A percentile compares a stretch with the other conserved stretches of the same genome.
These are phyloP conservation scores for Monochamus alternatus DNA, from an alignment of 2,888 invertebrate species.

Conservation along the genomic window DNA sequence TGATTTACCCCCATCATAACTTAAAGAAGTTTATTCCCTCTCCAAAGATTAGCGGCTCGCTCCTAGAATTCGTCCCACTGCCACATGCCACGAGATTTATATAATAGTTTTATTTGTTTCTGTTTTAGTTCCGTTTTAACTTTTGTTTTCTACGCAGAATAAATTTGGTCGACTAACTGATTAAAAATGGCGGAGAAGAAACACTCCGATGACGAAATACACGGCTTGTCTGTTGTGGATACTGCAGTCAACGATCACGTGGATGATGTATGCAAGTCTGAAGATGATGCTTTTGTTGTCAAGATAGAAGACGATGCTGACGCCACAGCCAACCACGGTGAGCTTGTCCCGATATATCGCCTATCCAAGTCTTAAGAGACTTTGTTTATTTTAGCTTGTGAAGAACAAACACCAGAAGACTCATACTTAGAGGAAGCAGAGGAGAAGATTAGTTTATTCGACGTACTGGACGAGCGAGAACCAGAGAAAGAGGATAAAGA, in stretches of 20 bases:
- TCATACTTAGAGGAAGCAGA: neutral
- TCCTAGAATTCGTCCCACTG: neutral
- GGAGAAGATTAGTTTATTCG: neutral
- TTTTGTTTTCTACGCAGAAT: slow-evolving; percentile 28
- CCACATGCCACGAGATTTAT: neutral
- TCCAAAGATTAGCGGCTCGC: neutral
- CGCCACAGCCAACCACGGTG: slow-evolving; percentile 12
- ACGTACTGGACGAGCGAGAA: neutral
- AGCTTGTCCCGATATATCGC: neutral
- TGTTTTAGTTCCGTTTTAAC: slow-evolving; percentile 27
- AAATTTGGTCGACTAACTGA: neutral
- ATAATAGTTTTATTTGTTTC: slow-evolving; percentile 8
- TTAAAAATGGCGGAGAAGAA: slow-evolving; percentile 13
- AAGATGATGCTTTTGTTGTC: neutral
- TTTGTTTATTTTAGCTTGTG: slow-evolving; percentile 26
- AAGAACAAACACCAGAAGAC: neutral
- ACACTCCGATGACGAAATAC: neutral
- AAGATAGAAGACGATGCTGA: slow-evolving; percentile 9
- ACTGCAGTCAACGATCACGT: neutral
- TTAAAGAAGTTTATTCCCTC: slow-evolving; percentile 3
- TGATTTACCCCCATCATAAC: slow-evolving; percentile 8
- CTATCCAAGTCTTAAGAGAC: neutral
- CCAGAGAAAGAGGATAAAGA: slow-evolving; percentile 6
- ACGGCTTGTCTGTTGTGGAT: slow-evolving; percentile 24
- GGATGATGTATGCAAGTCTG: neutral